Conservation (phyloP, 1,140 invertebrate genomes). For the Drosophila tani region DNA sequence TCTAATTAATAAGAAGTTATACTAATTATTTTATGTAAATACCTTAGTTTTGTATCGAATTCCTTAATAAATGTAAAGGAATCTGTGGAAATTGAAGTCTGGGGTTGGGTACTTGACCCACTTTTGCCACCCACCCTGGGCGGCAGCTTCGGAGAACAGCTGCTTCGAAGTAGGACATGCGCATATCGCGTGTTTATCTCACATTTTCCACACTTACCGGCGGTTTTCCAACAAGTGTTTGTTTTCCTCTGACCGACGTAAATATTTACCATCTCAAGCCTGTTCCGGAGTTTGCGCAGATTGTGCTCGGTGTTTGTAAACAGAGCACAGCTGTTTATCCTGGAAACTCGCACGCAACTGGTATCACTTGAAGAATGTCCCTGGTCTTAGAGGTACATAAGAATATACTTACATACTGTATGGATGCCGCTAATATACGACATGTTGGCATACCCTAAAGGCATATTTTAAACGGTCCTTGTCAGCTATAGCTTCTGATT, state of each 20-base stretch:
- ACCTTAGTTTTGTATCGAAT: not conserved
- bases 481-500: not conserved
- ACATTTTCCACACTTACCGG: conserved; percentile 47
- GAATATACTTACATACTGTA: too few relatives aligned
- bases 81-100: conserved; percentile 27
- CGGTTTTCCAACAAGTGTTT: conserved; percentile 69
- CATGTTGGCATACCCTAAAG: not conserved
- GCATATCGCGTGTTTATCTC: conserved; percentile 66
- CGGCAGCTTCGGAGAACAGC: conserved; percentile 51
- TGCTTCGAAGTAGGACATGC: conserved; percentile 69
- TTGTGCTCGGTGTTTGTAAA: conserved; percentile 58
- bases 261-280: conserved; percentile 62
- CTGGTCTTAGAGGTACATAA: not conserved
- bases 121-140: conserved; percentile 58
- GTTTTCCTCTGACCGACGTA: conserved; percentile 65
- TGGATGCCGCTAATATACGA: too few relatives aligned
- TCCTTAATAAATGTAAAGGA: conserved; percentile 9
- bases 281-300: conserved; percentile 68
- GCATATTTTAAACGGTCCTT: too few relatives aligned
- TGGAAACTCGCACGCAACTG: conserved; percentile 46
- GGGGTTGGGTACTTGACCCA: conserved; percentile 64
- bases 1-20: accelerated
- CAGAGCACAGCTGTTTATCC: conserved; percentile 53
- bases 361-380: conserved; percentile 16
- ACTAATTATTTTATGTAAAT: too few relatives aligned